phyloP scores from a whole-genome alignment of 2,888 invertebrate genomes.

The Cheilosia scutellata region DNA sequence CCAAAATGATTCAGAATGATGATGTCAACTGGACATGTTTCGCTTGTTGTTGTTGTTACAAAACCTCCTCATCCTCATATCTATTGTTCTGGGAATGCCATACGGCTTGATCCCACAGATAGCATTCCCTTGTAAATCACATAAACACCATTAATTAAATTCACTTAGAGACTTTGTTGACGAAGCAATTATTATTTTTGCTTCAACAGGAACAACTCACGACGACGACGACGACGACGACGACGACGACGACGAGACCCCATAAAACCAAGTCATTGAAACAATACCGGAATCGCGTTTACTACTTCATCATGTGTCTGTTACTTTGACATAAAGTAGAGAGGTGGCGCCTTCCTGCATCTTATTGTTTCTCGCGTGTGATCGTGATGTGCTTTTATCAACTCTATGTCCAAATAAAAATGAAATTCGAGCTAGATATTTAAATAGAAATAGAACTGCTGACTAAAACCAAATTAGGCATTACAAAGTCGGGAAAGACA shows the following conservation, averaged over 20 bases:
- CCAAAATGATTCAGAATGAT: too few relatives aligned
- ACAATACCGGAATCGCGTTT: slow-evolving; percentile 65
- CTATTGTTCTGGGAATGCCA: background rate
- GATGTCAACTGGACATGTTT: too few relatives aligned
- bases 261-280: slow-evolving; percentile 49
- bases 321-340: slow-evolving; percentile 39
- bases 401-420: slow-evolving; percentile 22
- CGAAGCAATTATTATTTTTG: slow-evolving; percentile 42
- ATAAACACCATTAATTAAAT: slow-evolving; percentile 54
- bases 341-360: slow-evolving; percentile 66
- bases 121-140: slow-evolving; percentile 38
- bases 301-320: slow-evolving; percentile 55
- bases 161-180: slow-evolving; percentile 49
- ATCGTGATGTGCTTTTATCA: slow-evolving; percentile 11
- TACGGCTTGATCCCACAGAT: slow-evolving; percentile 15
- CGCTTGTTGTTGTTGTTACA: too few relatives aligned
- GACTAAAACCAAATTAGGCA: slow-evolving; percentile 42
- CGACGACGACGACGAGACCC: slow-evolving; percentile 35
- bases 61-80: background rate
- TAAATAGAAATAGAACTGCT: slow-evolving; percentile 36
- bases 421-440: slow-evolving; percentile 19
- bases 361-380: slow-evolving; percentile 1
- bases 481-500: slow-evolving; percentile 3
- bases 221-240: too few relatives aligned
- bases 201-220: slow-evolving; percentile 26